Base-by-base conservation (phyloP, 2,113 vertebrate genomes). In the Nesogale talazaci region DNA sequence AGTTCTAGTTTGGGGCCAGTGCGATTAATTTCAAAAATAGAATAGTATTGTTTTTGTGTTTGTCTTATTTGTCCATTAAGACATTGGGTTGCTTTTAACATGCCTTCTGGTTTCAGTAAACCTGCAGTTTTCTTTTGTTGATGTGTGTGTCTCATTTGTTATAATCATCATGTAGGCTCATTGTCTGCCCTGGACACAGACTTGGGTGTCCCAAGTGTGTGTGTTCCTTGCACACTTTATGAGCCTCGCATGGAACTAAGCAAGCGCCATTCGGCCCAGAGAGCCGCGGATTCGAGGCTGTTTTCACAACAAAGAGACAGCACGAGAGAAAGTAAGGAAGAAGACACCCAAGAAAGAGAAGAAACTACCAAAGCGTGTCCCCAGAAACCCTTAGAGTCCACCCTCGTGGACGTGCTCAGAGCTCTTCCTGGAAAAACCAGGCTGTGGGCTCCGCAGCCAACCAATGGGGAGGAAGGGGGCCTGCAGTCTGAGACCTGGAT, bases 331-430 rank as follows among this genome's bases (percentile, higher is more conserved):
- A 5, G 22, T 17, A 34, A 90, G 69, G 67, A 19, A 46, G 42
- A 67, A 7, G 17, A 56, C 29, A 42, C 19, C 0, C 29, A 12
- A 77, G 94, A 95, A 75, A 40, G 25, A 88, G 86, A 96, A 95
- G 56, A 91, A 97, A 94, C 91, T 90, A 90, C 94, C 91, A 93
- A 75, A 96, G 74, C 83, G 93, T 65, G 65, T 65, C 74, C 81
- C 56, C 0, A 23, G 88, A 94, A 96, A 85, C 75, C 63, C 56
- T 56, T 34, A 3, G 9, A 34, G 0, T 3, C 86, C 67, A 83
- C 10, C 80, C 36, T n/a, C 34, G 72, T n/a, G 1, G 1, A 61
- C 95, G 0, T 0, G 89, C 82, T 57, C 27, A 0, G 0, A 80
- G 34, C 20, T 31, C 69, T 76, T 86, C 61, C 75, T 89, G 19